Evolutionary conservation across 1,140 invertebrate species (phyloP), one percentile per base, ranked within the genome.

Genomic region (silkworm (Bombyx mori)): DNA sequence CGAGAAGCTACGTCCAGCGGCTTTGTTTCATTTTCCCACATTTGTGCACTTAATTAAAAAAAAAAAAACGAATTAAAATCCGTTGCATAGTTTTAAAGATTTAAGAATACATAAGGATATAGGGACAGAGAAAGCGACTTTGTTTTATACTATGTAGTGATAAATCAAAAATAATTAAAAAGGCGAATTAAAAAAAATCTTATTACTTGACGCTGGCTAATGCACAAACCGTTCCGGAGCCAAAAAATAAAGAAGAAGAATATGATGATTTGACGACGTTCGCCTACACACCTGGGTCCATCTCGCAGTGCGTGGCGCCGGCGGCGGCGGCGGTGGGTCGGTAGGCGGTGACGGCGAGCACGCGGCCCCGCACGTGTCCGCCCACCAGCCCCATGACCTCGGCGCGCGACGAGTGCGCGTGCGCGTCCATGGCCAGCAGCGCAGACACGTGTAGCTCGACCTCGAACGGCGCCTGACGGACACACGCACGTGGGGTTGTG

Each of bases 301-400:
- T 94, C 64, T 94, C 93, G 77, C 93, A 94, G 79, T 93, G 92
- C 42, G 92, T 91, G 42, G 88, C 83, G 44, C 90, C 92, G 60
- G 91, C 77, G 87, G 92, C 69, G 71, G 88, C 83, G 88, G 92
- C 22, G 22, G 72, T 75, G 1, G 65, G 91, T 86, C 66, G 89
- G 89, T 75, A 92, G 88, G 64, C 86, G 72, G 56, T 70, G 73
- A 69, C 54, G 55, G 43, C 63, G 44, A 58, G 22, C 12, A 22
- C 22, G 42, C 44, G 12, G 67, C 44, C 70, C 63, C 12, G 56
- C 44, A n/a, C 57, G 75, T 81, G 82, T 57, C 92, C 93, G 22
- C 92, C 93, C 46, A 93, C 71, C 58, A 94, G 88, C 18, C 93
- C 93, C 89, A 94, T 94, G 22, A 94, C 92, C 86, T 94, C 93